Evolutionary conservation across 2,888 invertebrate genomes (phyloP), one percentile per base, ranked within the genome.

Genomic region (Agriopis leucophaearia): DNA sequence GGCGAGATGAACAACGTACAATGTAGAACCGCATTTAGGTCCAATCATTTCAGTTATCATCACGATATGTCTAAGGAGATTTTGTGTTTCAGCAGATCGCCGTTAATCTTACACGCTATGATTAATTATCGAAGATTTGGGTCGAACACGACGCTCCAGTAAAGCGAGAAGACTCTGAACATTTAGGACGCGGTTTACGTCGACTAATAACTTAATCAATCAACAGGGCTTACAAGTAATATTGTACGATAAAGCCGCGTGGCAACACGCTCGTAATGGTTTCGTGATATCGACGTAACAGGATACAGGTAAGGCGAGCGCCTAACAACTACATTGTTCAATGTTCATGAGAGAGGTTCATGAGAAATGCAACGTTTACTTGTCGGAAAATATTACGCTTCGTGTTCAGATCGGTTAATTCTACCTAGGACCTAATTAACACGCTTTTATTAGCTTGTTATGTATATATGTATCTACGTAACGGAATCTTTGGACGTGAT

Each of bases 81-180:
- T 18, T 52, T 6, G 35, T 35, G 38, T 40, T 27, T 44, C n/a
- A 8, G 18, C 50, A 42, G 8, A 44, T 16, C 35, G 4, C 45
- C 50, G 36, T 59, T 65, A 55, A 56, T 61, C 56, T 48, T 35
- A 76, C 74, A 85, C 81, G 83, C 78, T 84, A 88, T 89, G 86
- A 90, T 89, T 89, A 88, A 91, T 90, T 88, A 88, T 84, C 80
- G 79, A 81, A 81, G 79, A 89, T 88, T 86, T 80, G 77, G 87
- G 85, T 81, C 84, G 83, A 81, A 82, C 84, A 83, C 82, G 86
- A 85, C 80, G 82, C 78, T 72, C 78, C 78, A 80, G 81, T 84
- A 82, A 87, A 78, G 77, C 72, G 73, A 77, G 77, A 71, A 73
- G 73, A 70, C 74, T 74, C 73, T 71, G 66, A 81, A 81, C 74